Percentiles rank a stretch among this genome's conserved stretches.
phyloP scores from a whole-genome alignment of 1,140 invertebrate species.

The Tetramorium alpestre region DNA sequence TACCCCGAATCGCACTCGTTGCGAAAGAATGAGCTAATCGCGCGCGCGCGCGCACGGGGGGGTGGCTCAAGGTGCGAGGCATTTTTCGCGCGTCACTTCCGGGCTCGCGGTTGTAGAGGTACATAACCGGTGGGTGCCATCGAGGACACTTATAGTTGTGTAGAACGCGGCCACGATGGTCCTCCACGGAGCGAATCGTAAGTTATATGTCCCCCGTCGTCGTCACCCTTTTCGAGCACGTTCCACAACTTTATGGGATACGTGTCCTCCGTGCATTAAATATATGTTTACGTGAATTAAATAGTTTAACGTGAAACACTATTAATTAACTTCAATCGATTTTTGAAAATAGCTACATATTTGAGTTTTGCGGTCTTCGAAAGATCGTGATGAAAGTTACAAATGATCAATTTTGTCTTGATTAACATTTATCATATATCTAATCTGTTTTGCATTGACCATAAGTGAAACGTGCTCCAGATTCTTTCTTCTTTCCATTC shows the following conservation, averaged over 20 bases:
- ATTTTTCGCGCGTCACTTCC: slow-evolving; percentile 36
- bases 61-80: slow-evolving; percentile 33
- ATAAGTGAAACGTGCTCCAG: slow-evolving; percentile 28
- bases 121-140: slow-evolving; percentile 64
- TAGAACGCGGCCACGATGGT: slow-evolving; percentile 81
- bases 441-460: background rate
- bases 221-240: slow-evolving; percentile 45
- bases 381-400: background rate
- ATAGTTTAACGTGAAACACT: background rate
- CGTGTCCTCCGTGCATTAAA: slow-evolving; percentile 20
- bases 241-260: slow-evolving; percentile 51
- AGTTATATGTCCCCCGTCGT: slow-evolving; percentile 75
- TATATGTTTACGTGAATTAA: background rate
- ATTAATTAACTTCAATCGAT: background rate
- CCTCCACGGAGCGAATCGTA: slow-evolving; percentile 84
- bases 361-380: background rate
- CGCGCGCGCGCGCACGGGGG: background rate
- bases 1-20: background rate
- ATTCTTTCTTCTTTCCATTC: background rate
- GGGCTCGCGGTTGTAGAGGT: slow-evolving; percentile 24
- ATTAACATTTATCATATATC: background rate
- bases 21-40: slow-evolving; percentile 55
- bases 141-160: slow-evolving; percentile 71
- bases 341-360: too few relatives aligned
- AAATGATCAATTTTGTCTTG: background rate